Evolutionary conservation across 2,888 invertebrate species (phyloP).

Genomic region (Parnassius smintheus): DNA sequence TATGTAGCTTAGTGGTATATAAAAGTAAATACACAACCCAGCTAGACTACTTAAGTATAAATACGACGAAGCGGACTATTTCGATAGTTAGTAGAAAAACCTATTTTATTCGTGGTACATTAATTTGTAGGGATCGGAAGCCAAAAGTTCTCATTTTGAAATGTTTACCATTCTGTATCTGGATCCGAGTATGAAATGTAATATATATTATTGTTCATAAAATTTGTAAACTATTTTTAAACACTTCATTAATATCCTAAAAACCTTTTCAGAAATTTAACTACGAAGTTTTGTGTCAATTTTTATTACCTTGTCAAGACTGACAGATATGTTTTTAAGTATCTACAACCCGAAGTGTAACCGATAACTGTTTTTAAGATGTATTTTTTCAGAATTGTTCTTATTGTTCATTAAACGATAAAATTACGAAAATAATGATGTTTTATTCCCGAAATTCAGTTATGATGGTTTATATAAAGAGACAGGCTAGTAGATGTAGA

Average conservation of each 20-base stretch:
- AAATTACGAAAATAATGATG: slow-evolving; percentile 42
- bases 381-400: slow-evolving; percentile 68
- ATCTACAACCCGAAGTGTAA: slow-evolving; percentile 49
- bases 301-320: slow-evolving; percentile 63
- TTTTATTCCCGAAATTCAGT: slow-evolving; percentile 30
- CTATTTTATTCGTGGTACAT: slow-evolving; percentile 4
- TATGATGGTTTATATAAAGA: too few relatives aligned
- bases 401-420: slow-evolving; percentile 68
- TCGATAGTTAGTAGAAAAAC: slow-evolving; percentile 16
- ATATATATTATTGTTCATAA: slow-evolving; percentile 16
- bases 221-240: slow-evolving; percentile 28
- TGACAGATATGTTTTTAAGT: slow-evolving; percentile 50
- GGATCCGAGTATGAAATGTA: neutral
- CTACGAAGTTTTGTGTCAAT: slow-evolving; percentile 47
- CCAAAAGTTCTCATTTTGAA: slow-evolving; percentile 7
- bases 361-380: slow-evolving; percentile 44
- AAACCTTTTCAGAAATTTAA: slow-evolving; percentile 4
- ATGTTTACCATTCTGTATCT: neutral
- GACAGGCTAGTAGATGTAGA: too few relatives aligned
- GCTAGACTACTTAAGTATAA: slow-evolving; percentile 20
- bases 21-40: slow-evolving; percentile 23
- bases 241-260: slow-evolving; percentile 8
- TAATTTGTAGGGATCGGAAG: slow-evolving; percentile 7
- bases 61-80: neutral
- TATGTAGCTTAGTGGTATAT: slow-evolving; percentile 56